Evolutionary conservation across 2,888 invertebrate genomes (phyloP).

Genomic region (Calameuta filiformis): DNA sequence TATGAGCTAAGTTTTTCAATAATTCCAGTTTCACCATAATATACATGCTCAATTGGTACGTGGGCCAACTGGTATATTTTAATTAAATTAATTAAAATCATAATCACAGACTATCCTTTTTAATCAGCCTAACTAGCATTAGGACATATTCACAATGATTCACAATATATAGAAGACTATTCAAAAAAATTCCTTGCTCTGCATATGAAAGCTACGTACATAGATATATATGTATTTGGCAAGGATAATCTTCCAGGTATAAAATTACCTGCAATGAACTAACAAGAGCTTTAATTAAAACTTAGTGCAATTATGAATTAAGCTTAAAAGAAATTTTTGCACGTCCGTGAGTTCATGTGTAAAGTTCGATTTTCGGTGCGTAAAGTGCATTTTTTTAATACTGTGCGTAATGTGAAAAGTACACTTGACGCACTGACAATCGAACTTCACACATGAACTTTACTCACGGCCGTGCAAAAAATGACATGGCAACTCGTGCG

Average conservation of each 20-base stretch:
- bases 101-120: neutral
- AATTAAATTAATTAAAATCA: constrained; percentile 39
- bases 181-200: neutral
- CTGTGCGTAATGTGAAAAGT: too few relatives aligned
- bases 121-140: neutral
- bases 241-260: neutral
- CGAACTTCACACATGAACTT: too few relatives aligned
- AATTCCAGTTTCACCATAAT: neutral
- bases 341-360: too few relatives aligned
- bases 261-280: neutral
- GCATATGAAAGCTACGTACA: neutral
- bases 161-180: neutral
- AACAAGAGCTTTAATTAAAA: neutral
- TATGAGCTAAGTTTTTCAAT: neutral
- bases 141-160: neutral
- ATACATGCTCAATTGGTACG: neutral
- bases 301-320: neutral
- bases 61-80: constrained; percentile 14
- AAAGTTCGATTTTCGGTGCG: too few relatives aligned
- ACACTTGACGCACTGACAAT: too few relatives aligned
- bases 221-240: neutral
- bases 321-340: neutral
- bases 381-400: too few relatives aligned
- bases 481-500: too few relatives aligned
- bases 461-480: too few relatives aligned